Percentiles rank a stretch among this genome's conserved stretches.
Conservation (phyloP, 2,113 vertebrate genomes). For the Todiramphus saurophagus region DNA sequence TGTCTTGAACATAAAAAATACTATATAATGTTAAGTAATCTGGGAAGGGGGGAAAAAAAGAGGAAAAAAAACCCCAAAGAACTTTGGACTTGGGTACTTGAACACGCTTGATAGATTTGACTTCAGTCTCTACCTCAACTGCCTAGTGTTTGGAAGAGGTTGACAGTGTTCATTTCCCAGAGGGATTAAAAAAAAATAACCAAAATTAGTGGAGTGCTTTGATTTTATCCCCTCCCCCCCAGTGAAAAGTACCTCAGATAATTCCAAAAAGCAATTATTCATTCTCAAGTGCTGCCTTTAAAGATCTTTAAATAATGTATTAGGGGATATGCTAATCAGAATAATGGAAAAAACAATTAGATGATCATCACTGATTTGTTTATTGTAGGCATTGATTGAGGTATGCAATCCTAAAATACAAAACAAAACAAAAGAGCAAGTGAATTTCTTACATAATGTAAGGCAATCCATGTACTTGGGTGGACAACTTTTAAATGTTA, state of each 20-base stretch:
- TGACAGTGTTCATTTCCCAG: background rate
- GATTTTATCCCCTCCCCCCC: background rate
- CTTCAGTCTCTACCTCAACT: background rate
- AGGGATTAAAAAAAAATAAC: background rate
- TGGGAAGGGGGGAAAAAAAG: rapidly evolving
- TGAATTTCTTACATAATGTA: background rate
- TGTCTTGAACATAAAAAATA: background rate
- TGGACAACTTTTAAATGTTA: background rate
- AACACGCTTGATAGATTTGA: background rate
- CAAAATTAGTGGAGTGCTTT: background rate
- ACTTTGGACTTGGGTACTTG: background rate
- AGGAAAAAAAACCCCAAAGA: no score
- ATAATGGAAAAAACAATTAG: background rate
- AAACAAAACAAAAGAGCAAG: background rate
- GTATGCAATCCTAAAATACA: background rate
- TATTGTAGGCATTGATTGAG: background rate
- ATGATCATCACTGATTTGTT: background rate
- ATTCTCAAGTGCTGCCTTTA: constrained; percentile 15
- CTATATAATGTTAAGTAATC: background rate
- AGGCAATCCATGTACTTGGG: background rate
- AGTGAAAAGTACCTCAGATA: background rate
- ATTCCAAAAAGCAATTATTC: background rate
- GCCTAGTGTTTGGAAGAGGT: background rate
- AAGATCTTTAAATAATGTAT: background rate
- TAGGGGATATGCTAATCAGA: background rate